phyloP scores from a whole-genome alignment of 2,888 invertebrate species.

The Diabrotica balteata region DNA sequence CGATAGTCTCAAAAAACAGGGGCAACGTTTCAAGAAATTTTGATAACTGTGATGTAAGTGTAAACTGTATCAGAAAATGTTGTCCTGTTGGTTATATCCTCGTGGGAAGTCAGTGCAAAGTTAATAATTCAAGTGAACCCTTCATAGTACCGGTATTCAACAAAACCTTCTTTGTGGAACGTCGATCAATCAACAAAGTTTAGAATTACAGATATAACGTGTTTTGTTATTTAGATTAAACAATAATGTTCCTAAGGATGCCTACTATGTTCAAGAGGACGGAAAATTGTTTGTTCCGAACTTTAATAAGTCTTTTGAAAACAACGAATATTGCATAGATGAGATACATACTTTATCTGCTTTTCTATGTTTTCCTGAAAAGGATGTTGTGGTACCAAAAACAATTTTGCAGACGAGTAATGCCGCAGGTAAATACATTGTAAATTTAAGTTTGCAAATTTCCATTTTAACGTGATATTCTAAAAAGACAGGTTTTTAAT shows the following conservation, averaged over 20 bases:
- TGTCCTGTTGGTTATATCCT: slow-evolving; percentile 1
- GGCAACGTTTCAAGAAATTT: slow-evolving; percentile 4
- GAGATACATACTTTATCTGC: slow-evolving; percentile 27
- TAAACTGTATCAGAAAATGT: slow-evolving; percentile 13
- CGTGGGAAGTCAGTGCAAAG: slow-evolving; percentile 4
- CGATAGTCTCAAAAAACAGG: background rate
- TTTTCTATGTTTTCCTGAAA: slow-evolving; percentile 30
- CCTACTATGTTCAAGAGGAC: slow-evolving; percentile 14
- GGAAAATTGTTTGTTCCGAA: slow-evolving; percentile 11
- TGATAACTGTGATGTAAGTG: slow-evolving; percentile 11
- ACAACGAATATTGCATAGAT: slow-evolving; percentile 42
- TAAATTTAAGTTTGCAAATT: too few relatives aligned
- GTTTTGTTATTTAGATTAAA: slow-evolving; percentile 3
- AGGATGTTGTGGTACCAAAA: slow-evolving; percentile 1
- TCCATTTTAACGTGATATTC: too few relatives aligned
- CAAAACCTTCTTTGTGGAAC: slow-evolving; percentile 1
- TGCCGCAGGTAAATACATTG: slow-evolving; percentile 18
- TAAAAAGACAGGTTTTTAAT: too few relatives aligned
- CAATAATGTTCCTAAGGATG: background rate
- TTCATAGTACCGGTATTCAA: slow-evolving; percentile 4
- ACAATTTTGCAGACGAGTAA: slow-evolving; percentile 4
- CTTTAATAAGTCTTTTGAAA: slow-evolving; percentile 23
- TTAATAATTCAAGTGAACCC: slow-evolving; percentile 7
- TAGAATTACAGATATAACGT: background rate
- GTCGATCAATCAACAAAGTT: slow-evolving; percentile 1